Evolutionary conservation across 2,113 vertebrate species (phyloP).

Genomic region (Turdus rufiventris): DNA sequence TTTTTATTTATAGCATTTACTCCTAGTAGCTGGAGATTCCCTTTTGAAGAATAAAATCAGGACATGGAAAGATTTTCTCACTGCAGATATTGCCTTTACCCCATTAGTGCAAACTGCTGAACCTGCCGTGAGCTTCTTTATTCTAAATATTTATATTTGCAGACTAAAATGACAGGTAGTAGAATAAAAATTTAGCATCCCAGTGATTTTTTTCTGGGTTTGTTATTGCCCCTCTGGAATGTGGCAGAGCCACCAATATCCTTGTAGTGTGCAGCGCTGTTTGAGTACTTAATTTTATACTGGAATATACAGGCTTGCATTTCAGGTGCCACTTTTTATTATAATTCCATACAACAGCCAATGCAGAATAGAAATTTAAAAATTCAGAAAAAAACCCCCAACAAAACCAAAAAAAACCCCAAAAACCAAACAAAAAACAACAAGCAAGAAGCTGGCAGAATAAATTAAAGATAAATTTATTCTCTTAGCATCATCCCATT

Average conservation of each 20-base stretch:
- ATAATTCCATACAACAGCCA: not conserved
- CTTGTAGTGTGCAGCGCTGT: not conserved
- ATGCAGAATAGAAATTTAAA: not conserved
- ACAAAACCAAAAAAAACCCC: too few relatives aligned
- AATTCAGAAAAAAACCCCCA: not conserved
- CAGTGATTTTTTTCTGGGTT: not conserved
- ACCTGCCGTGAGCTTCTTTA: not conserved
- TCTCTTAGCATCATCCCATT: not conserved
- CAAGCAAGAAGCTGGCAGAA: not conserved
- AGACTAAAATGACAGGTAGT: constrained; percentile 16
- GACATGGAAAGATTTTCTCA: constrained; percentile 19
- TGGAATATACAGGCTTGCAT: not conserved
- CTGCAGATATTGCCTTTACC: not conserved
- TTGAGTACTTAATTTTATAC: not conserved
- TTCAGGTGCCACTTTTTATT: not conserved
- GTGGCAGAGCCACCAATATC: not conserved
- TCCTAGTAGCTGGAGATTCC: constrained; percentile 10
- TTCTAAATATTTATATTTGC: constrained; percentile 44
- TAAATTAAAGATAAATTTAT: not conserved
- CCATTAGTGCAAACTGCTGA: constrained; percentile 10
- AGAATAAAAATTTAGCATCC: constrained; percentile 19
- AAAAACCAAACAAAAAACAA: not conserved
- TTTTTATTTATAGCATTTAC: constrained; percentile 17
- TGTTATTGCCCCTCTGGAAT: not conserved
- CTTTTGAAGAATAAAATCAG: constrained; percentile 50